A percentile compares a stretch with the other conserved stretches of the same genome.
phyloP scores from a whole-genome alignment of 1,140 invertebrate species.

The Arion vulgaris region DNA sequence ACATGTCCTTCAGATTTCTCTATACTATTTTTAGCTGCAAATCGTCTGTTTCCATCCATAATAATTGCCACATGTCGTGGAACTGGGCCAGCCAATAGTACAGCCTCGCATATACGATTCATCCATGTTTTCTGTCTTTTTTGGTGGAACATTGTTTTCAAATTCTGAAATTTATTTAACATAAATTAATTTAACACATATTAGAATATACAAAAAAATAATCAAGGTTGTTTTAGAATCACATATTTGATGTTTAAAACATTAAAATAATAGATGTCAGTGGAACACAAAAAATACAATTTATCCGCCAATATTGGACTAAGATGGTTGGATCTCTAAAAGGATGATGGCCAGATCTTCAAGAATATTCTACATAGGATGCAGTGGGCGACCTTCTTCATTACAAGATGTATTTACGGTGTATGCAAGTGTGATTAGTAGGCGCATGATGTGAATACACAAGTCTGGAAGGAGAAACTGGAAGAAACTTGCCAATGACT shows the following conservation, averaged over 20 bases:
- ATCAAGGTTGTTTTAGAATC: not conserved
- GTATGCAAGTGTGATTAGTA: too few relatives aligned
- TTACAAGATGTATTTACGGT: too few relatives aligned
- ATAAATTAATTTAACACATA: not conserved
- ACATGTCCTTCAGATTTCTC: constrained; percentile 87
- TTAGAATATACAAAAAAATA: not conserved
- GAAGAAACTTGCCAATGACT: too few relatives aligned
- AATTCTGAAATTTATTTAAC: constrained; percentile 15
- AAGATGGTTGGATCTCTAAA: too few relatives aligned
- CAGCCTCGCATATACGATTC: constrained; percentile 83
- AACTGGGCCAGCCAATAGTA: constrained; percentile 86
- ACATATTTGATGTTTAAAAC: not conserved
- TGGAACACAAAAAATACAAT: too few relatives aligned
- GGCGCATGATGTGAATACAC: too few relatives aligned
- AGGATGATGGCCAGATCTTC: too few relatives aligned
- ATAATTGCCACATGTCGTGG: constrained; percentile 96
- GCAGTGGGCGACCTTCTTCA: too few relatives aligned
- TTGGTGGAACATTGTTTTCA: constrained; percentile 62
- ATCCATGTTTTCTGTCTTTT: constrained; percentile 75
- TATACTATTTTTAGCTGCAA: constrained; percentile 87
- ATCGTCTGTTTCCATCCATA: constrained; percentile 99
- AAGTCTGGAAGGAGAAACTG: too few relatives aligned
- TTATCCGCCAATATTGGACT: too few relatives aligned
- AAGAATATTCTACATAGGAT: too few relatives aligned
- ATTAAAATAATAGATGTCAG: too few relatives aligned